Evolutionary conservation across 2,797 vertebrate genomes (phyloP).

Genomic region (Platyrinchus mystaceus): DNA sequence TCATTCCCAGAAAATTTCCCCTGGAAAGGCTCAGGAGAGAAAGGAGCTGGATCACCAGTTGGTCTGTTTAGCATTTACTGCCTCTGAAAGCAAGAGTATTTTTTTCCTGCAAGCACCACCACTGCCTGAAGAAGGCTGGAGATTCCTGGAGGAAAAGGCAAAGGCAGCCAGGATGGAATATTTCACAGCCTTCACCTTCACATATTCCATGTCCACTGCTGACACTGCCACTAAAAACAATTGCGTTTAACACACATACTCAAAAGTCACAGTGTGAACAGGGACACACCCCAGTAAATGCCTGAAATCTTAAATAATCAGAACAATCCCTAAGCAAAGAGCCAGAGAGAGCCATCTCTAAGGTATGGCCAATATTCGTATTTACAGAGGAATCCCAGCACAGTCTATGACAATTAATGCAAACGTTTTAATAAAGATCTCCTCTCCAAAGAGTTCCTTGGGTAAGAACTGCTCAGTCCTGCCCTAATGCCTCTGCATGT

Average conservation of each 20-base stretch:
- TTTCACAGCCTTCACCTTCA: background rate
- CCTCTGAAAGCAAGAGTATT: background rate
- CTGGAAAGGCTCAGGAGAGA: slow-evolving; percentile 34
- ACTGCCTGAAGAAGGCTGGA: background rate
- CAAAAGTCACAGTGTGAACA: background rate
- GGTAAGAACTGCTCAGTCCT: background rate
- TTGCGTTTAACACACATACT: background rate
- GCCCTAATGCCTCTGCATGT: background rate
- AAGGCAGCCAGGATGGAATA: background rate
- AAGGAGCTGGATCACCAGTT: slow-evolving; percentile 10
- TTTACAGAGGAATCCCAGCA: background rate
- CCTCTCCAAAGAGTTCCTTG: background rate
- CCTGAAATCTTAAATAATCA: background rate
- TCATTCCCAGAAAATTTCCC: slow-evolving; percentile 51
- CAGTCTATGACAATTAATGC: background rate
- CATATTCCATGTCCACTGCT: background rate
- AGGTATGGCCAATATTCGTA: accelerated
- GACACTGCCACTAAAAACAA: background rate
- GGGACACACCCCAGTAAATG: background rate
- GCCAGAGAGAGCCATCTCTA: background rate
- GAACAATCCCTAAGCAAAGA: background rate
- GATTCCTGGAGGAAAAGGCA: background rate
- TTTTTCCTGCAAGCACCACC: background rate
- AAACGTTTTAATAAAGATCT: background rate
- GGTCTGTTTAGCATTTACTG: slow-evolving; percentile 38